These are phyloP conservation scores for Apteryx mantelli DNA, from an alignment of 2,113 vertebrate species.

Conservation along the genomic window DNA sequence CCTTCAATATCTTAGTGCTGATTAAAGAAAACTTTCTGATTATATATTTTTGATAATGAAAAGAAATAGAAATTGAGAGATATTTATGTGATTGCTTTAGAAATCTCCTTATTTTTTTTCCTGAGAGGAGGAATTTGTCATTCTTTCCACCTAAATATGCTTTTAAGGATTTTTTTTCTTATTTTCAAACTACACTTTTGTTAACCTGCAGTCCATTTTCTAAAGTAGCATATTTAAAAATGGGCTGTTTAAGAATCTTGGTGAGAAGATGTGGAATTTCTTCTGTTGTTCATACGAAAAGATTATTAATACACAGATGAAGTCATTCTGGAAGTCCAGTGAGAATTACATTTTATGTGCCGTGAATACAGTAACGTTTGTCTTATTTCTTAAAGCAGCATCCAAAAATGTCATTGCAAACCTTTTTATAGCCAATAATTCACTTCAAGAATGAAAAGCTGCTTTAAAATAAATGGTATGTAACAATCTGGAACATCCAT, in stretches of 20 bases:
- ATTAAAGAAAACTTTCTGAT: not conserved
- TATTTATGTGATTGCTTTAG: not conserved
- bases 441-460: constrained; percentile 33
- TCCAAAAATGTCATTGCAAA: constrained; percentile 42
- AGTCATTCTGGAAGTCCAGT: constrained; percentile 2
- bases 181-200: not conserved
- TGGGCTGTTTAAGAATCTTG: not conserved
- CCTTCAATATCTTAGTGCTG: not conserved
- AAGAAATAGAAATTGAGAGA: not conserved
- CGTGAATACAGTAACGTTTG: constrained; percentile 46
- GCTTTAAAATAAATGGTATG: constrained; percentile 32
- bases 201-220: not conserved
- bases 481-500: not conserved
- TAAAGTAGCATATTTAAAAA: not conserved
- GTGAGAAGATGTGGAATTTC: constrained; percentile 32
- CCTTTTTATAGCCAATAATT: constrained; percentile 54
- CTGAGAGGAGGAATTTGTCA: not conserved
- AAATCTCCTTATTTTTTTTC: not conserved
- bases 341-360: constrained; percentile 48
- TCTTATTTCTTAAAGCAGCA: constrained; percentile 31
- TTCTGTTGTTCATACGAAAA: constrained; percentile 35
- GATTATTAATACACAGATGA: constrained; percentile 48
- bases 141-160: not conserved
- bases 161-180: not conserved
- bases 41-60: not conserved